Evolutionary conservation across 2,888 invertebrate species (phyloP).

Genomic region (Netelia inedita): DNA sequence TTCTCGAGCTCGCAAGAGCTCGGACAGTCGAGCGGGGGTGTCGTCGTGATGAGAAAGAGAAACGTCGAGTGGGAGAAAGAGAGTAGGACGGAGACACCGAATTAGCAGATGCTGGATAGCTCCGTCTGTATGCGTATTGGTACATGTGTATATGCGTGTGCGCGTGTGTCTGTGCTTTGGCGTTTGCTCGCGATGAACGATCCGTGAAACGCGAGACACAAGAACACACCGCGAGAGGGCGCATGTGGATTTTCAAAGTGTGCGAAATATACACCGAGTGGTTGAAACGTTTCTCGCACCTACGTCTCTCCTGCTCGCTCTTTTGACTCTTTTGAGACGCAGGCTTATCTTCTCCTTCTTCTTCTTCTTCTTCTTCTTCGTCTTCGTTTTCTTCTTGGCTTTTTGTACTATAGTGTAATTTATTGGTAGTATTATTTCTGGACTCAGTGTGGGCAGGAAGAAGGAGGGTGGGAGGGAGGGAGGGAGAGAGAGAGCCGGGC

Average conservation of each 20-base stretch:
- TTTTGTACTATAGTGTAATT: slow-evolving; percentile 59
- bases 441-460: slow-evolving; percentile 70
- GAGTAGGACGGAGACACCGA: slow-evolving; percentile 59
- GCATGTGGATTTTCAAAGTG: slow-evolving; percentile 12
- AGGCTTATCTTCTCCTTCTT: slow-evolving; percentile 28
- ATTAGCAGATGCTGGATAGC: slow-evolving; percentile 57
- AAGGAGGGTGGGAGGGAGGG: slow-evolving; percentile 55
- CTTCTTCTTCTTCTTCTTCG: slow-evolving; percentile 11
- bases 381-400: slow-evolving; percentile 38
- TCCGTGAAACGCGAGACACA: slow-evolving; percentile 53
- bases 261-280: slow-evolving; percentile 24
- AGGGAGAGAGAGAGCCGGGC: background rate
- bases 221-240: slow-evolving; percentile 42
- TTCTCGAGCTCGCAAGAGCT: slow-evolving; percentile 4
- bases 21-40: slow-evolving; percentile 41
- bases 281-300: slow-evolving; percentile 53
- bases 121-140: too few relatives aligned
- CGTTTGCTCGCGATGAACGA: slow-evolving; percentile 46
- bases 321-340: slow-evolving; percentile 18
- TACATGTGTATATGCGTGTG: too few relatives aligned
- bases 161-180: slow-evolving; percentile 40
- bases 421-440: slow-evolving; percentile 71
- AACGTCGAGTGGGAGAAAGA: slow-evolving; percentile 8
- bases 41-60: slow-evolving; percentile 23
- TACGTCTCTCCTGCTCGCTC: slow-evolving; percentile 52